Conservation (phyloP, 2,797 vertebrate genomes). For the Ammospiza maritima region DNA sequence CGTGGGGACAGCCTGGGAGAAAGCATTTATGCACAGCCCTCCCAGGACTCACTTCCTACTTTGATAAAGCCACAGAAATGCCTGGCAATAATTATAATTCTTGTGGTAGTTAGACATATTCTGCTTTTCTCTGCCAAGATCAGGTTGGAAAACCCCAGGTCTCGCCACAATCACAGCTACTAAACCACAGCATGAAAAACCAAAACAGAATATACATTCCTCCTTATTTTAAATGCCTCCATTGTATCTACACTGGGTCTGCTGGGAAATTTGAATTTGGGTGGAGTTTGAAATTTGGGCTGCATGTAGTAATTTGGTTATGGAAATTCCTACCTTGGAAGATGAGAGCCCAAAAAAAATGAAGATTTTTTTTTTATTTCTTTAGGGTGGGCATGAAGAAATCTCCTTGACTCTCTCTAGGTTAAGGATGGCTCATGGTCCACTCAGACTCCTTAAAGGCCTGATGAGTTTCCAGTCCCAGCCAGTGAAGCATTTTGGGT, state of each 20-base stretch:
- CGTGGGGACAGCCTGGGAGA: neutral
- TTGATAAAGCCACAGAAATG: neutral
- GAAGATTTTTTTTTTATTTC: neutral
- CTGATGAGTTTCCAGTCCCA: neutral
- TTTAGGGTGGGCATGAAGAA: neutral
- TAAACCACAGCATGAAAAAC: neutral
- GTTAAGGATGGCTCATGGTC: neutral
- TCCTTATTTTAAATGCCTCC: neutral
- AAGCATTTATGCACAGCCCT: neutral
- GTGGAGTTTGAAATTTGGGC: neutral
- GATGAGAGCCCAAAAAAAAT: neutral
- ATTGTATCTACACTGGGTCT: neutral
- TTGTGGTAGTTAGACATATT: neutral
- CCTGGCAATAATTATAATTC: neutral
- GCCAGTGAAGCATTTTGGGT: neutral
- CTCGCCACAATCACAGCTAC: neutral
- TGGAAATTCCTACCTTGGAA: neutral
- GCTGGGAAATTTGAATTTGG: neutral
- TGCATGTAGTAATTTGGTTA: neutral
- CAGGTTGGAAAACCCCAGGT: neutral
- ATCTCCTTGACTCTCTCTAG: neutral
- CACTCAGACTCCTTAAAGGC: neutral
- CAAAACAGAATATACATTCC: neutral
- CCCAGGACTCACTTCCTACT: neutral
- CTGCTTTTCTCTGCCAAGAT: neutral